Conservation (phyloP, 2,888 invertebrate genomes). For the Adelphocoris suturalis region DNA sequence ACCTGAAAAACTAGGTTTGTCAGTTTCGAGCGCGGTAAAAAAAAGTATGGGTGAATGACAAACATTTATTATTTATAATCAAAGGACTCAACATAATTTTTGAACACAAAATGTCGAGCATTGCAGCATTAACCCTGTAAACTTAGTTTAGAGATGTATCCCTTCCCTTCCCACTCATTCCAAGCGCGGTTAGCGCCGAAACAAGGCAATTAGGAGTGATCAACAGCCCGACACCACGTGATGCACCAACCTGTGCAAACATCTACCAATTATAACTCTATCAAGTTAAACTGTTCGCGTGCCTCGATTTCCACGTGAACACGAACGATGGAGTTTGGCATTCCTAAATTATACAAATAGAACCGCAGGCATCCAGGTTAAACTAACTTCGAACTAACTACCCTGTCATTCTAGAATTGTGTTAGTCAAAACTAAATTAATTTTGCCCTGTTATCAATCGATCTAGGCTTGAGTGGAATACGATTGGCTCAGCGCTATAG, state of each 20-base stretch:
- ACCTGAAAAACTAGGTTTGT: too few species aligned
- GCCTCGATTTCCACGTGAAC: not conserved
- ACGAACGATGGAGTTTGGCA: not conserved
- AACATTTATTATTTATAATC: too few species aligned
- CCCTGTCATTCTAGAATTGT: not conserved
- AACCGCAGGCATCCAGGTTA: not conserved
- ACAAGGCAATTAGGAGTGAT: not conserved
- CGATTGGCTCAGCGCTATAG: not conserved
- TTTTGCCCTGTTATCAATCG: constrained; percentile 12
- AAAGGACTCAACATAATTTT: too few species aligned
- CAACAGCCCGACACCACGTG: not conserved
- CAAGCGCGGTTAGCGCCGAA: too few species aligned
- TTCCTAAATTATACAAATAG: constrained; percentile 28
- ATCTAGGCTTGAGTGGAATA: not conserved
- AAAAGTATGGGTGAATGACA: too few species aligned
- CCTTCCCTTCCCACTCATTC: too few species aligned
- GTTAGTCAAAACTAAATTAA: constrained; percentile 11
- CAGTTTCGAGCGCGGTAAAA: too few species aligned
- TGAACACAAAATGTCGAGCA: too few species aligned
- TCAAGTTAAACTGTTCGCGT: not conserved
- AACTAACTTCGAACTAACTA: constrained; percentile 23
- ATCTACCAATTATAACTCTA: not conserved
- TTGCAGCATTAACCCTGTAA: too few species aligned
- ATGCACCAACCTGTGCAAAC: not conserved
- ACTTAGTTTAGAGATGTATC: too few species aligned